Conservation (phyloP, 2,888 invertebrate genomes). For the Drosophila rellima region DNA sequence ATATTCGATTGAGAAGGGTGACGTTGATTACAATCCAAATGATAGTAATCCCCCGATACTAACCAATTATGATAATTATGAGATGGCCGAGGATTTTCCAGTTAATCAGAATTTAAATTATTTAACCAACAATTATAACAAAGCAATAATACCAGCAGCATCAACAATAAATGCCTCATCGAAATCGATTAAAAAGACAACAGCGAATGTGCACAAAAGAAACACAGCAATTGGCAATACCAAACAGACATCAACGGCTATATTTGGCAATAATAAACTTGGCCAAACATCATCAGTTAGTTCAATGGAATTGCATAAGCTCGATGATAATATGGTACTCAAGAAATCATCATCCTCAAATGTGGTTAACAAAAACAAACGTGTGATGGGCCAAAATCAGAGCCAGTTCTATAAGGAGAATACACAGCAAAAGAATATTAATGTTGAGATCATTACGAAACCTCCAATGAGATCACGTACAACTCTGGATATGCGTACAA, state of each 20-base stretch:
- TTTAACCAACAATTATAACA: conserved; percentile 42
- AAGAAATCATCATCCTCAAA: conserved; percentile 83
- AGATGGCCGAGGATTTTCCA: conserved; percentile 85
- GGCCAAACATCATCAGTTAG: conserved; percentile 84
- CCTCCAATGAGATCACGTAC: conserved; percentile 85
- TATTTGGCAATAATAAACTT: conserved; percentile 74
- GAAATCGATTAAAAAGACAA: conserved; percentile 80
- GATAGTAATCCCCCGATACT: conserved; percentile 84
- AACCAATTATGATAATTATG: conserved; percentile 84
- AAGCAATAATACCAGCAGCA: conserved; percentile 44
- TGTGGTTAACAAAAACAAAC: conserved; percentile 80
- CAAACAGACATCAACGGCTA: conserved; percentile 63
- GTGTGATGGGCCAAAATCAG: conserved; percentile 64
- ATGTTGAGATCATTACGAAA: conserved; percentile 85
- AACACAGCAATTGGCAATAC: conserved; percentile 66
- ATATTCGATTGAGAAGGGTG: conserved; percentile 71
- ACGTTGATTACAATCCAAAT: conserved; percentile 79
- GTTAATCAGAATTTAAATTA: conserved; percentile 83
- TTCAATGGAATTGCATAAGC: conserved; percentile 85
- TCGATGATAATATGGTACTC: conserved; percentile 84
- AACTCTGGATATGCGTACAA: conserved; percentile 83
- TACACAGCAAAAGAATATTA: conserved; percentile 83
- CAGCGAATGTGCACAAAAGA: conserved; percentile 81
- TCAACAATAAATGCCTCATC: conserved; percentile 70
- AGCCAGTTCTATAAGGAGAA: conserved; percentile 84